Evolutionary conservation across 2,113 vertebrate species (phyloP).

Genomic region (Tupaia chinensis): DNA sequence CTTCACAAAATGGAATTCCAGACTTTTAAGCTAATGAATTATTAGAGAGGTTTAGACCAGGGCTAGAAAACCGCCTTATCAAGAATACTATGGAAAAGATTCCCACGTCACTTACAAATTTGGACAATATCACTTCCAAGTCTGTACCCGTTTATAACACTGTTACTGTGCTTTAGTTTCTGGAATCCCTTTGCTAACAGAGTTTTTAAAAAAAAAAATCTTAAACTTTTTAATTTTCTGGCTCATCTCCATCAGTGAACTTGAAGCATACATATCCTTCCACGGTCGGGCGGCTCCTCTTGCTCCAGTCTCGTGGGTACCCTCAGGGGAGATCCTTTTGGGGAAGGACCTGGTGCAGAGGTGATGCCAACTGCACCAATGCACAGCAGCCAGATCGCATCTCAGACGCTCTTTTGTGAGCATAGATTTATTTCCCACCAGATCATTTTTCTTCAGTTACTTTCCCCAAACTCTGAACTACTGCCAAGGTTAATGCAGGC

Average conservation of each 20-base stretch:
- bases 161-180: background rate
- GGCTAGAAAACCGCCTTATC: background rate
- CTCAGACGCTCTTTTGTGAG: slow-evolving; percentile 45
- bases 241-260: background rate
- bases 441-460: slow-evolving; percentile 31
- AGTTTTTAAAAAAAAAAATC: background rate
- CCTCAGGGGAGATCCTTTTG: background rate
- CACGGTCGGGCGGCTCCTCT: background rate
- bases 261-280: background rate
- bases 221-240: background rate
- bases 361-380: background rate
- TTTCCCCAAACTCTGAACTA: slow-evolving; percentile 44
- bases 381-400: background rate
- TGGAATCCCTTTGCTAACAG: background rate
- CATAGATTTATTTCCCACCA: slow-evolving; percentile 30
- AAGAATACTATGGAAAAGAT: background rate
- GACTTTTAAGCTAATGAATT: background rate
- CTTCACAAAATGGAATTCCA: background rate
- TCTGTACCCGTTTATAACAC: background rate
- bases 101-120: background rate
- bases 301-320: background rate
- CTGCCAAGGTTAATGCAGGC: slow-evolving; percentile 73
- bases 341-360: background rate
- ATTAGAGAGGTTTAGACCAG: background rate
- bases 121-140: background rate